phyloP scores from a whole-genome alignment of 2,888 invertebrate species.

The Dryobota labecula region DNA sequence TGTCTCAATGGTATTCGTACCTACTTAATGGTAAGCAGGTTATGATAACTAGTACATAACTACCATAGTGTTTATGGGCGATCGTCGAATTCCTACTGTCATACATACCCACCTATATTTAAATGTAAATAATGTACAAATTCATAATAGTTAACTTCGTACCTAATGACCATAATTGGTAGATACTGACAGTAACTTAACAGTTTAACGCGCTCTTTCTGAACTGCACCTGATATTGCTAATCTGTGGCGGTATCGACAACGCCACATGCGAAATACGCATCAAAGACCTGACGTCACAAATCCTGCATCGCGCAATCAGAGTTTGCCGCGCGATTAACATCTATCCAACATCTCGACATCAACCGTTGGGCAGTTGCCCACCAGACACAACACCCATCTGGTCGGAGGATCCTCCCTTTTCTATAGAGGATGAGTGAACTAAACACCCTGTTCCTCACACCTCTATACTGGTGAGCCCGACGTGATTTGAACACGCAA shows the following conservation, averaged over 20 bases:
- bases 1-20: slow-evolving; percentile 24
- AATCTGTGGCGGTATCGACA: too few relatives aligned
- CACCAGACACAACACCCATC: too few relatives aligned
- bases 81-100: slow-evolving; percentile 30
- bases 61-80: slow-evolving; percentile 1
- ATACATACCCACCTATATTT: slow-evolving; percentile 19
- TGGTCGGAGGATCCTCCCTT: slow-evolving; percentile 1
- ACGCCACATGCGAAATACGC: too few relatives aligned
- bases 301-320: too few relatives aligned
- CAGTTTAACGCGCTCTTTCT: neutral
- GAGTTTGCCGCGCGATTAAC: too few relatives aligned
- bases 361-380: too few relatives aligned
- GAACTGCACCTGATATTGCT: too few relatives aligned
- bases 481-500: slow-evolving; percentile 99
- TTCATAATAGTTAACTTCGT: neutral
- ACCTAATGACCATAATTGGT: neutral
- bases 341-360: too few relatives aligned
- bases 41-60: slow-evolving; percentile 53
- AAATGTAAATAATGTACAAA: neutral
- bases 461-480: slow-evolving; percentile 92
- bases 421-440: neutral
- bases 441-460: neutral
- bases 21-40: slow-evolving; percentile 25
- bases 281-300: too few relatives aligned
- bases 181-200: neutral